Conservation (phyloP, 2,113 vertebrate species). For the Parotia lawesii region DNA sequence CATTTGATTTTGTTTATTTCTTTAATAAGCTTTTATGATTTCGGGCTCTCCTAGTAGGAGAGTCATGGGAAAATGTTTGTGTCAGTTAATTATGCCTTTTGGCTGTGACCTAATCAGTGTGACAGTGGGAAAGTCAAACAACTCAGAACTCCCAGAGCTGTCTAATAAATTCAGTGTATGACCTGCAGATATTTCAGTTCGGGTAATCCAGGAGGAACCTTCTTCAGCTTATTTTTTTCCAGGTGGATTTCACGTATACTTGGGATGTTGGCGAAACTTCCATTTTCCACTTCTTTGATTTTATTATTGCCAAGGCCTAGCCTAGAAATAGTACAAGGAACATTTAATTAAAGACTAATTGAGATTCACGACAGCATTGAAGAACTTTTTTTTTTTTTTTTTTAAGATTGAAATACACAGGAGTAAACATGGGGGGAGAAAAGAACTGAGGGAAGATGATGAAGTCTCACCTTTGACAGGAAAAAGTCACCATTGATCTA, state of each 20-base stretch:
- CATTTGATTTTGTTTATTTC: not conserved
- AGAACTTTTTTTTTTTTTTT: not conserved
- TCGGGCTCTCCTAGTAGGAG: not conserved
- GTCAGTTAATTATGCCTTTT: not conserved
- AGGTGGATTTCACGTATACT: conserved; percentile 89
- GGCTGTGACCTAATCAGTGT: not conserved
- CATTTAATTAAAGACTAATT: not conserved
- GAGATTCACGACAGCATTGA: not conserved
- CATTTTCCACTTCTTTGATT: conserved; percentile 93
- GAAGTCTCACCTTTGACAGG: not conserved
- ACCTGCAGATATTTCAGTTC: conserved; percentile 93
- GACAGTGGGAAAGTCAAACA: not conserved
- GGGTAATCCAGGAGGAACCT: conserved; percentile 84
- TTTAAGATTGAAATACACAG: not conserved
- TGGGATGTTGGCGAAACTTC: conserved; percentile 84
- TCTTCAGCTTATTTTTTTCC: conserved; percentile 91
- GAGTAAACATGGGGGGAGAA: not conserved
- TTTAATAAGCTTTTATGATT: not conserved
- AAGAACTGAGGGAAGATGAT: not conserved
- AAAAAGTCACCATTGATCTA: not conserved
- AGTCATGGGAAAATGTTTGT: not conserved
- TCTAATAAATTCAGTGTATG: not conserved
- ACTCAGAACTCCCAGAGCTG: not conserved
- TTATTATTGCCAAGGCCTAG: conserved; percentile 89
- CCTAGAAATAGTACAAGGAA: conserved; percentile 70